A percentile compares a stretch with the other conserved stretches of the same genome.
phyloP scores from a whole-genome alignment of 1,140 invertebrate species.

The Sminthurides bifidus region DNA sequence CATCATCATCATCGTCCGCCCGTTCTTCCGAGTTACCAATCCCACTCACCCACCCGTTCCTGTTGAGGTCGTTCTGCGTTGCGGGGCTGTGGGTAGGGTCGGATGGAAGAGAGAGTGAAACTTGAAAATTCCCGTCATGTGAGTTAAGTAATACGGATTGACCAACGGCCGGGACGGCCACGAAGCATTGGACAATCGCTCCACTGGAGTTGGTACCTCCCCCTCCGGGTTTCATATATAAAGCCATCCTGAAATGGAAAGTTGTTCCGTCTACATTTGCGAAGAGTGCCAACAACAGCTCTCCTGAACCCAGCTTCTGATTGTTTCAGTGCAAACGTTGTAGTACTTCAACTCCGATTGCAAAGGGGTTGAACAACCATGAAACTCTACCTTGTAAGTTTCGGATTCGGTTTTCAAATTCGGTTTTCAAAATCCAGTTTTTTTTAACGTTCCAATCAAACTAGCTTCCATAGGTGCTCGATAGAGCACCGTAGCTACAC shows the following conservation, averaged over 20 bases:
- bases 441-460: no score
- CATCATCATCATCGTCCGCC: no score
- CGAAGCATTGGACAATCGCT: not conserved
- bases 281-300: slow-evolving; percentile 13
- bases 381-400: slow-evolving; percentile 8
- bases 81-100: not conserved
- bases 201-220: slow-evolving; percentile 10
- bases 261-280: slow-evolving; percentile 24
- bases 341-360: not conserved
- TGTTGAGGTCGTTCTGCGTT: no score
- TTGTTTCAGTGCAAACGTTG: not conserved
- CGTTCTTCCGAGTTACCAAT: no score
- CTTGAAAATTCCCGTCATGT: slow-evolving; percentile 1
- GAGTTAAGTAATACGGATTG: no score
- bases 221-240: slow-evolving; percentile 21
- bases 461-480: no score
- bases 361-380: slow-evolving; percentile 1
- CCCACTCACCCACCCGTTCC: no score
- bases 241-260: slow-evolving; percentile 26
- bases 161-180: no score
- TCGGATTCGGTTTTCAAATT: not conserved
- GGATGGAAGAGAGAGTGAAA: not conserved
- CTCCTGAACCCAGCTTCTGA: not conserved
- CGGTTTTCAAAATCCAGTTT: slow-evolving; percentile 1
- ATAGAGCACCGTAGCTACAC: no score